A percentile compares a stretch with the other conserved stretches of the same genome.
Evolutionary conservation across 2,797 vertebrate genomes (phyloP).

Genomic region (Gallinago stenura): DNA sequence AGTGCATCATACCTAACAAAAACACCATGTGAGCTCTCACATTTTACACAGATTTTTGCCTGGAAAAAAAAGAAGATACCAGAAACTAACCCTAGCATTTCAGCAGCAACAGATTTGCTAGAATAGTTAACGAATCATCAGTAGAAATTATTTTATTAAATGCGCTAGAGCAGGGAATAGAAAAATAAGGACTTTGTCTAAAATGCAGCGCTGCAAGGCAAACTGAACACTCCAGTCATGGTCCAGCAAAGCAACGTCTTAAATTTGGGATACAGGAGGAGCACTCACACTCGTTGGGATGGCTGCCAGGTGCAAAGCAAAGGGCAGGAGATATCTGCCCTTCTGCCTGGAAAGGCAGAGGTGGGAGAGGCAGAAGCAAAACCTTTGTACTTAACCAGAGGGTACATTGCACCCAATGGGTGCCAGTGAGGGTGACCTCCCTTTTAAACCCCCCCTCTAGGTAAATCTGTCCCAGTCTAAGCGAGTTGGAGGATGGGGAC

Average conservation of each 20-base stretch:
- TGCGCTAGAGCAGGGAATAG: neutral
- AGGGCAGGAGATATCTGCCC: neutral
- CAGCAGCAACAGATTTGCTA: slow-evolving; percentile 36
- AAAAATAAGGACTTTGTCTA: slow-evolving; percentile 9
- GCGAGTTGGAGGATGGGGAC: neutral
- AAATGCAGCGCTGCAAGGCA: neutral
- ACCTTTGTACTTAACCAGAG: neutral
- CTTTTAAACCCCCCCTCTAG: neutral
- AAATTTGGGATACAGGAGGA: neutral
- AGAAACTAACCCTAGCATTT: slow-evolving; percentile 32
- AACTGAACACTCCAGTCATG: slow-evolving; percentile 21
- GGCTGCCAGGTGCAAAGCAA: neutral
- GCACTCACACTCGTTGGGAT: neutral
- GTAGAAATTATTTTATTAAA: slow-evolving; percentile 7
- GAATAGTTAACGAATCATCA: slow-evolving; percentile 15
- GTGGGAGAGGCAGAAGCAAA: neutral
- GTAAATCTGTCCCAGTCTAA: neutral
- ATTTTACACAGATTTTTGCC: slow-evolving; percentile 17
- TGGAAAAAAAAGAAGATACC: neutral
- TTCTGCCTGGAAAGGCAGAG: neutral
- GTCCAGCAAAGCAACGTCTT: neutral
- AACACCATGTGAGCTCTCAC: slow-evolving; percentile 26
- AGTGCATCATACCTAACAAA: slow-evolving; percentile 88
- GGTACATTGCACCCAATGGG: neutral
- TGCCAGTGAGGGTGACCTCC: neutral